phyloP scores from a whole-genome alignment of 2,888 invertebrate genomes.

The Cantharis rufa region DNA sequence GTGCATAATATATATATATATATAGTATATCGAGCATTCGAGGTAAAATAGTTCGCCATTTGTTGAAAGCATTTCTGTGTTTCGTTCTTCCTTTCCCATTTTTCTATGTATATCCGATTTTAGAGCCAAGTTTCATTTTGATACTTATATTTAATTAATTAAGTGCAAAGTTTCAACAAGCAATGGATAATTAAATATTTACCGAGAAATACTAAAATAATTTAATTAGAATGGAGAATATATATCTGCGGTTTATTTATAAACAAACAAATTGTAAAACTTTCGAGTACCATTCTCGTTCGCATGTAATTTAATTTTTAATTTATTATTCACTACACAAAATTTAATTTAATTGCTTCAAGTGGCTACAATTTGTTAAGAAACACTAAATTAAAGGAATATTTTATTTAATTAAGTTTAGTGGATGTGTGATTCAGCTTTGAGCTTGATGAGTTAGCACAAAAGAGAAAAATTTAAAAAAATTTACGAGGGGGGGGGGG shows the following conservation, averaged over 20 bases:
- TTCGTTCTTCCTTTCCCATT: constrained; percentile 15
- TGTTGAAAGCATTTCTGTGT: constrained; percentile 26
- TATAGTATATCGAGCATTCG: neutral
- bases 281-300: neutral
- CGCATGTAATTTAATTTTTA: neutral
- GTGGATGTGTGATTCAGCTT: neutral
- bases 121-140: constrained; percentile 8
- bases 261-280: neutral
- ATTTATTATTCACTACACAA: neutral
- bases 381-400: neutral
- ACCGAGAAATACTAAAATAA: neutral
- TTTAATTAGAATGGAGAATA: neutral
- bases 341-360: neutral
- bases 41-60: constrained; percentile 11
- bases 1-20: neutral
- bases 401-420: neutral
- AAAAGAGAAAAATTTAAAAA: neutral
- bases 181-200: neutral
- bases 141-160: constrained; percentile 17
- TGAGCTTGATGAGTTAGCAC: neutral
- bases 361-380: neutral
- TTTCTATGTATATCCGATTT: constrained; percentile 9
- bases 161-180: neutral
- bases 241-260: neutral
- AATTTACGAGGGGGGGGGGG: too few species aligned